phyloP scores from a whole-genome alignment of 2,888 invertebrate genomes.

The Capitulum mitella region DNA sequence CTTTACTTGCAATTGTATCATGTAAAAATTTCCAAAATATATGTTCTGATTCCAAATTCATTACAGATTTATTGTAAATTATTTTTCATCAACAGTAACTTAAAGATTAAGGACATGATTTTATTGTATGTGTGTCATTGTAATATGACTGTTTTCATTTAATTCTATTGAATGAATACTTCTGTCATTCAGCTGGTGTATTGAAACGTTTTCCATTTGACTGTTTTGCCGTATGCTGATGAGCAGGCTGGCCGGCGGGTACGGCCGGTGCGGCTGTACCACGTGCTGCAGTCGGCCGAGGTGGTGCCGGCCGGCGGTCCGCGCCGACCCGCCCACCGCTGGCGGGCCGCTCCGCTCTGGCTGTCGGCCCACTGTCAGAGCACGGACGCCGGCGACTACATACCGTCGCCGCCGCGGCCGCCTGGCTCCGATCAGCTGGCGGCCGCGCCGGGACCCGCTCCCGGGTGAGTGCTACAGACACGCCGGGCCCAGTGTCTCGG shows the following conservation, averaged over 20 bases:
- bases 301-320: not conserved
- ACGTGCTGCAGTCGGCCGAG: not conserved
- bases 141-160: too few species aligned
- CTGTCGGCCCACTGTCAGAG: slow-evolving; percentile 11
- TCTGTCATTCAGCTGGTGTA: not conserved
- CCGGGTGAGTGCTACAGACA: too few species aligned
- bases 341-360: not conserved
- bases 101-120: too few species aligned
- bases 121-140: too few species aligned
- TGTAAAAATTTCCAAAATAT: not conserved
- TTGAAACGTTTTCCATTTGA: too few species aligned
- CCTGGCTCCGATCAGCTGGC: not conserved
- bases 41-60: not conserved
- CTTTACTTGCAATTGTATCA: too few species aligned
- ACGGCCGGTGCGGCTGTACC: not conserved
- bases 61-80: too few species aligned
- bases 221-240: too few species aligned
- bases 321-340: not conserved
- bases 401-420: not conserved
- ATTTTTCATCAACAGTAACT: too few species aligned
- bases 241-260: not conserved
- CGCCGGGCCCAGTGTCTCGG: too few species aligned
- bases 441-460: not conserved
- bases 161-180: not conserved
- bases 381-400: slow-evolving; percentile 2